A percentile compares a stretch with the other conserved stretches of the same genome.
Evolutionary conservation across 2,888 invertebrate species (phyloP).

Genomic region (Acrobasis repandana): DNA sequence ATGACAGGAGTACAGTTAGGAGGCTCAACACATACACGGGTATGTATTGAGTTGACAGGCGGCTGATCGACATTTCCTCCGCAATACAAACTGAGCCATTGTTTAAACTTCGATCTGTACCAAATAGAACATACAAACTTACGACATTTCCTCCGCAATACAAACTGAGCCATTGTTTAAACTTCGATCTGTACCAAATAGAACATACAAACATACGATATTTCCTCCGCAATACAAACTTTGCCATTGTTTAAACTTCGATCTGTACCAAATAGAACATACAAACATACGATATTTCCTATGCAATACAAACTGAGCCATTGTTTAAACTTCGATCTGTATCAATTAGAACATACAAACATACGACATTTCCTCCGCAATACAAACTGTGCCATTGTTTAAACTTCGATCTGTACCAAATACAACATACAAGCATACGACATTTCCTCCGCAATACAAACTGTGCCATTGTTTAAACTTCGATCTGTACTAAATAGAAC

Average conservation of each 20-base stretch:
- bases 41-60: neutral
- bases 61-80: conserved; percentile 20
- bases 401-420: too few species aligned
- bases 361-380: too few species aligned
- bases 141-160: conserved; percentile 16
- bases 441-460: too few species aligned
- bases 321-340: conserved; percentile 3
- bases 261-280: too few species aligned
- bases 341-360: too few species aligned
- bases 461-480: too few species aligned
- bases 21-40: neutral
- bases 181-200: too few species aligned
- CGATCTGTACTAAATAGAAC: too few species aligned
- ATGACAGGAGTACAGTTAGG: conserved; percentile 18
- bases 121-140: too few species aligned
- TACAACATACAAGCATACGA: too few species aligned
- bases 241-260: conserved; percentile 3
- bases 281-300: conserved; percentile 23
- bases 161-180: conserved; percentile 6
- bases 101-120: neutral
- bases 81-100: neutral
- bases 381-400: too few species aligned
- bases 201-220: too few species aligned
- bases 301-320: neutral
- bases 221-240: conserved; percentile 8